Conservation (phyloP, 2,888 invertebrate genomes). For the Acholoe squamosa region DNA sequence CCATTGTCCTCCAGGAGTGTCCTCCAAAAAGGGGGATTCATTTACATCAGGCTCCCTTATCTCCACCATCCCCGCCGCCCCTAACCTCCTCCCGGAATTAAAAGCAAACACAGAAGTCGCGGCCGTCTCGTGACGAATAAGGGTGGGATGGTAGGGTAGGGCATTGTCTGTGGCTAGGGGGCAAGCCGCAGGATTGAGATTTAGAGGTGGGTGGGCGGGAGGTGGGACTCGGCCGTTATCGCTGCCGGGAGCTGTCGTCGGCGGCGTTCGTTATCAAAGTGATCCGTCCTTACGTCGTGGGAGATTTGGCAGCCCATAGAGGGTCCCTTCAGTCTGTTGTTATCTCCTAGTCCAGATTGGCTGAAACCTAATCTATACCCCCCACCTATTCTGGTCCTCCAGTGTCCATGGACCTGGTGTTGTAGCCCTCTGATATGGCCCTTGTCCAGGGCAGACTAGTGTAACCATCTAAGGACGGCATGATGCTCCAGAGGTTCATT, state of each 20-base stretch:
- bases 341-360: background rate
- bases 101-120: slow-evolving; percentile 21
- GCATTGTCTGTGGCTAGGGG: background rate
- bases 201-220: background rate
- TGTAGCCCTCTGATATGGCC: too few relatives aligned
- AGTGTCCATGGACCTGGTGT: too few relatives aligned
- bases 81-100: slow-evolving; percentile 31
- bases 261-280: background rate
- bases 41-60: slow-evolving; percentile 1
- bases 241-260: background rate
- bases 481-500: too few relatives aligned
- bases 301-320: background rate
- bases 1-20: background rate
- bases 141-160: background rate
- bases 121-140: background rate
- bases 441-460: too few relatives aligned
- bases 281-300: background rate
- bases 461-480: too few relatives aligned
- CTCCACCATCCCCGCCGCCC: background rate
- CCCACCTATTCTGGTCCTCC: background rate
- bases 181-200: background rate
- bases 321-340: slow-evolving; percentile 1
- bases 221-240: background rate
- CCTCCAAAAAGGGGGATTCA: slow-evolving; percentile 17
- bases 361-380: slow-evolving; percentile 10